Base-by-base conservation (phyloP, 2,797 vertebrate species). In the Champsocephalus gunnari region DNA sequence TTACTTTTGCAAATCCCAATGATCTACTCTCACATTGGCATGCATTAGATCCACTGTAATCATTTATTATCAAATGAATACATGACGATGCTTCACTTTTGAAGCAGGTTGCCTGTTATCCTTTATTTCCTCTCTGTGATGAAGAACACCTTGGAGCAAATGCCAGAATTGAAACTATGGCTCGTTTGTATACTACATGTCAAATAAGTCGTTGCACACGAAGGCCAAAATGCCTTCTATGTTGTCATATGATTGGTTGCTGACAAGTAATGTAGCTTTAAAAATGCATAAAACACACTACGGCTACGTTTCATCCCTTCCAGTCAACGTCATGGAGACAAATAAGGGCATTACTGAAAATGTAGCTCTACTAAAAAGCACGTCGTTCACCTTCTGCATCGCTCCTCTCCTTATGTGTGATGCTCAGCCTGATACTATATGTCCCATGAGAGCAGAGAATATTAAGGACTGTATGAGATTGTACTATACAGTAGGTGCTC, bases 261-360 rank as follows among this genome's bases (percentile, higher is more conserved):
- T 58, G 34, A 43, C n/a, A 19, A 58, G 56, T n/a, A 43, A 19
- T 62, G 45, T 48, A 34, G 45, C 60, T 19, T 63, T 64, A 9
- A 50, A 64, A 50, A 50, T 0, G 44, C 12, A 24, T 45, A 45
- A 21, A 57, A 21, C 34, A 6, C 21, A 32, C 0, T 9, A 17
- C 4, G 44, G 9, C 59, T 28, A 45, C 44, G 28, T 2, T 47
- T 28, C 58, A 60, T 14, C 41, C 14, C 41, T 61, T 47, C 19
- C 21, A 47, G 43, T 21, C 11, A 61, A 47, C 43, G 10, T 60
- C 19, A 61, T 8, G 13, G 44, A 44, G 38, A 61, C 47, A 17
- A 41, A 43, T n/a, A 16, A 28, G 13, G 14, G 21, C 9, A 47
- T 6, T 45, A 47, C 13, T 16, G 17, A 44, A 59, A 5, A 59